Base-by-base conservation (phyloP, 92 coral and sea anemone genomes). In the Plumapathes pennacea region DNA sequence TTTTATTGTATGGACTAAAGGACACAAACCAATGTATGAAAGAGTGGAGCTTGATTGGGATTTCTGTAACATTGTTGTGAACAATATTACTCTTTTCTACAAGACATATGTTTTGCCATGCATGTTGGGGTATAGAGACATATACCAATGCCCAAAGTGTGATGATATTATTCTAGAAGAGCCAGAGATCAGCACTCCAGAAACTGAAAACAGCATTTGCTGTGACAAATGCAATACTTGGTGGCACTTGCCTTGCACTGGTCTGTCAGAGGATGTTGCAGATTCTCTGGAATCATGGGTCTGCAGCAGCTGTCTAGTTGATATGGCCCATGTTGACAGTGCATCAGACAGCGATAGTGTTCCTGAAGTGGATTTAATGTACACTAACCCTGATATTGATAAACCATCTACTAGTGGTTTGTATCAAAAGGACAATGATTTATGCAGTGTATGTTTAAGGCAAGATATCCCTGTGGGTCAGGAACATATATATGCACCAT, bases 111-210 rank as follows among this genome's bases (percentile, higher is more conserved):
- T 77, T 10, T 67, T 78, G 39, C 72, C 78, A 28, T 78, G 85
- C 60, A 57, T 78, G 71, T 61, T 78, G 30, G 78, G 78, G 43
- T 69, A 50, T 67, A 70, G 85, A 56, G 84, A 77, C 65, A 77
- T 77, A 59, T 76, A 49, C 52, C 50, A 46, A 44, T 75, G 82
- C 68, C 75, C 82, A 37, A 75, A 65, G 47, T 75, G 82, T 38
- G 47, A 46, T 14, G 46, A 75, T 24, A 67, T 75, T 1, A 64
- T 74, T 63, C 46, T 75, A 61, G 74, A 75, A 32, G 59, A 57
- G 75, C 53, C 56, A 42, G 82, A 75, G 50, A 64, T 75, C 43
- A 65, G 73, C 22, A 51, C 64, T 46, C 48, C 81, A 13, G 40
- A 51, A 72, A 72, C 40, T 19, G 62, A 53, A 18, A 61, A 72